These are phyloP conservation scores for Dissostichus mawsoni DNA, from an alignment of 2,113 vertebrate genomes.

Conservation along the genomic window DNA sequence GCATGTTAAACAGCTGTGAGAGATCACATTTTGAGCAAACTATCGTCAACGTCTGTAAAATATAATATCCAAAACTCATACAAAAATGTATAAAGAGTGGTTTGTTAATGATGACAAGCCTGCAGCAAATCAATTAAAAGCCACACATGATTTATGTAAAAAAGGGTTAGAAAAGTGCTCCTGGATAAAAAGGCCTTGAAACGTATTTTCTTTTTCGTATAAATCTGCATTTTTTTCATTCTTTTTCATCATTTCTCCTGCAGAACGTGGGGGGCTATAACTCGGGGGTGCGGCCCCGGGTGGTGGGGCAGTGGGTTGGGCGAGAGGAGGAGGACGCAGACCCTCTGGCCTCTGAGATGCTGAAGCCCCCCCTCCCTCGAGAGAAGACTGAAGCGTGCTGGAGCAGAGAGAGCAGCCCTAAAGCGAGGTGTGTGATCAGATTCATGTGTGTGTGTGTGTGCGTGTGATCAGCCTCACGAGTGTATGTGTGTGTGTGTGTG, in stretches of 20 bases:
- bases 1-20: no score
- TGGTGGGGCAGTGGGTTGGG: slow-evolving; percentile 96
- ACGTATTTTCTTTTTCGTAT: not conserved
- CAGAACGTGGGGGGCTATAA: slow-evolving; percentile 90
- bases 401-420: slow-evolving; percentile 90
- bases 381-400: slow-evolving; percentile 91
- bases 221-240: not conserved
- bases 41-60: no score
- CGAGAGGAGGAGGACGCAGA: slow-evolving; percentile 95
- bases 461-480: slow-evolving; percentile 18
- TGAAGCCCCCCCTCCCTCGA: slow-evolving; percentile 93
- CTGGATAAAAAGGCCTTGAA: no score
- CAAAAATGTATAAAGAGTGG: no score
- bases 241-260: slow-evolving; percentile 20
- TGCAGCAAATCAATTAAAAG: no score
- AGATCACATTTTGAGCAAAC: no score
- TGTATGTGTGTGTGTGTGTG: no score
- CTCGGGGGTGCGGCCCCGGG: slow-evolving; percentile 91
- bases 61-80: no score
- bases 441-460: not conserved
- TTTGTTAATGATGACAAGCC: no score
- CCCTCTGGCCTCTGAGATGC: slow-evolving; percentile 96
- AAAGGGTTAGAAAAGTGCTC: no score
- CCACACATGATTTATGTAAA: no score
- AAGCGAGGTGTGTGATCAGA: slow-evolving; percentile 86